Evolutionary conservation across 2,113 vertebrate genomes (phyloP), one percentile per base, ranked within the genome.

Genomic region (Apodemus sylvaticus): DNA sequence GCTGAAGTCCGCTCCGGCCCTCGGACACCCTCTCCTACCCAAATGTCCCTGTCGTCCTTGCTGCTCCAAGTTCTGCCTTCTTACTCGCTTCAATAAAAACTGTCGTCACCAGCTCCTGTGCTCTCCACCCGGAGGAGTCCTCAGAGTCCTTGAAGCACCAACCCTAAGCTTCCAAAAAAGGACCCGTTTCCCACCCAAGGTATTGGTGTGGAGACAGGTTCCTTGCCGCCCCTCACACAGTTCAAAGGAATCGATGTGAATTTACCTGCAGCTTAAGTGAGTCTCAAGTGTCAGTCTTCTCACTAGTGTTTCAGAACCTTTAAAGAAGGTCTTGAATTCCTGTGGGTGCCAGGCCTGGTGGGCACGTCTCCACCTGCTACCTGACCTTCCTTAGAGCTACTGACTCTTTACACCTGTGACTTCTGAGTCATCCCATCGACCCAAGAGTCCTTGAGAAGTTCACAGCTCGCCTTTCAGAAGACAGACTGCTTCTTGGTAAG

Each of bases 401-500:
- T 78, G 94, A 58, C 5, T 70, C 87, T 91, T 48, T 71, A 64
- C 3, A 95, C 83, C 77, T 96, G 95, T 96, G 96, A 96, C 94
- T 95, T 96, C 94, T 39, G 85, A 92, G 82, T 94, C 97, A 96
- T 96, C 86, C 93, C 76, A 92, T 42, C 82, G 96, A 96, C 93
- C n/a, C 93, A 95, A 76, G 82, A 95, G 95, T 93, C 96, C 90
- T 98, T 96, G 58, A 64, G 97, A 97, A 95, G 82, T 95, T 98
- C 97, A 95, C 85, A 95, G 98, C 97, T 98, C 98, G 98, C 96
- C 91, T 97, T 97, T 96, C 98, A 98, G 98, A 98, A 98, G 79
- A 70, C 90, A 94, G 98, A 97, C 93, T 97, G 91, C 19, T 95
- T 51, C 89, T 98, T 77, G 89, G 96, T 91, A 97, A 96, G 96